Conservation (phyloP, 2,888 invertebrate genomes). For the Eupelmus urozonus region DNA sequence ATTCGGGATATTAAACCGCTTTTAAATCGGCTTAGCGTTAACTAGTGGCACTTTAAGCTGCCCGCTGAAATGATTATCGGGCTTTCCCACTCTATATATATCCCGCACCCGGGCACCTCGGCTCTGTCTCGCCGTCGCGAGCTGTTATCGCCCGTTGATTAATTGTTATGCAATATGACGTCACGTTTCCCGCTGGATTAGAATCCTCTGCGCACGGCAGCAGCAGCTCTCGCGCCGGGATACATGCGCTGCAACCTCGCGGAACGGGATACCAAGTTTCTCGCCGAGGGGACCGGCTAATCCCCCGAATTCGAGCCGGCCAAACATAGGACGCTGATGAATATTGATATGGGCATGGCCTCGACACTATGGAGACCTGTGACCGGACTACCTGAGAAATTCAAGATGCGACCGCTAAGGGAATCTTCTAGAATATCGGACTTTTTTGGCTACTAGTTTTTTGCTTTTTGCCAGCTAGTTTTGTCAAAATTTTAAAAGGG, state of each 20-base stretch:
- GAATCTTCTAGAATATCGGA: no score
- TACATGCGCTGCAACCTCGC: not conserved
- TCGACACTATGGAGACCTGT: not conserved
- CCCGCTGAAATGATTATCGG: constrained; percentile 78
- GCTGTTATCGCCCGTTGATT: constrained; percentile 67
- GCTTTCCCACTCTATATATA: constrained; percentile 72
- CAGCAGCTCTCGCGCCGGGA: constrained; percentile 44
- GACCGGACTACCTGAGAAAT: no score
- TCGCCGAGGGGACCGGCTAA: constrained; percentile 53
- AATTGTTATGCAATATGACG: constrained; percentile 78
- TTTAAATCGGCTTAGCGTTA: constrained; percentile 78
- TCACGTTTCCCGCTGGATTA: constrained; percentile 75
- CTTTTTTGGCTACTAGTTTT: no score
- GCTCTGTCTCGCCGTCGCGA: constrained; percentile 11
- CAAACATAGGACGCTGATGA: constrained; percentile 77
- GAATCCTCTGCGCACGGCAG: constrained; percentile 67
- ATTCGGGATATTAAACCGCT: constrained; percentile 77
- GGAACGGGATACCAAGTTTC: constrained; percentile 65
- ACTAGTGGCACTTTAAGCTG: constrained; percentile 78
- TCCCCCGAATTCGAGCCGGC: constrained; percentile 72
- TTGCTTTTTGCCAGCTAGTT: no score
- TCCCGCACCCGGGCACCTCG: not conserved
- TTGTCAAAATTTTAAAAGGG: no score
- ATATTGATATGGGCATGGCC: constrained; percentile 74
- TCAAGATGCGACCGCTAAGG: no score